phyloP scores from a whole-genome alignment of 2,797 vertebrate genomes.

The Novumbra hubbsi region DNA sequence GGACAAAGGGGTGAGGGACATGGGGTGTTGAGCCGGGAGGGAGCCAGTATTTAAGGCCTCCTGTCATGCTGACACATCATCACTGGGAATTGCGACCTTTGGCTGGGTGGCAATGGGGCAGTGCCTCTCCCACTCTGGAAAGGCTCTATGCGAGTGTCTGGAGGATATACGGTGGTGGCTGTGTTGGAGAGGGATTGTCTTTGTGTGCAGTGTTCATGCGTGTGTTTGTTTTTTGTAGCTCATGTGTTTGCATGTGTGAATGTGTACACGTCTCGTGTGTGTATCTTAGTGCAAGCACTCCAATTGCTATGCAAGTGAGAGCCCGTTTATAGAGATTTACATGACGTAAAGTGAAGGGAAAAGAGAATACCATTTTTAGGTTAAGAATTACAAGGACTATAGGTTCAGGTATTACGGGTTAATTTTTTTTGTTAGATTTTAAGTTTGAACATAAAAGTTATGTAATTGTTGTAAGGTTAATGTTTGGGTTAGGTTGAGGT shows the following conservation, averaged over 20 bases:
- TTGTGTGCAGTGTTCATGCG: neutral
- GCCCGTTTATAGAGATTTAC: too few species aligned
- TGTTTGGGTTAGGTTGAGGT: too few species aligned
- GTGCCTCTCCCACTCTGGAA: constrained; percentile 36
- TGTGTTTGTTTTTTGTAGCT: constrained; percentile 4
- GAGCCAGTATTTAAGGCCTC: constrained; percentile 63
- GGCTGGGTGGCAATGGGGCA: constrained; percentile 29
- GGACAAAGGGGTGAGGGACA: neutral
- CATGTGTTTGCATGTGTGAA: constrained; percentile 1
- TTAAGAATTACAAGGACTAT: too few species aligned
- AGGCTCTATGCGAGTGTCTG: constrained; percentile 22
- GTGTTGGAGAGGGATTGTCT: neutral
- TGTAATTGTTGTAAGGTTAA: too few species aligned
- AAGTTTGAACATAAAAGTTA: too few species aligned
- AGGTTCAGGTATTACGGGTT: too few species aligned
- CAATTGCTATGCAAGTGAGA: too few species aligned
- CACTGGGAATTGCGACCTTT: constrained; percentile 70
- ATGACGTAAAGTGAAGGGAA: too few species aligned
- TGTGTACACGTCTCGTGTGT: constrained; percentile 12
- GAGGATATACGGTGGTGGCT: neutral
- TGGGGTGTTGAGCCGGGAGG: constrained; percentile 3
- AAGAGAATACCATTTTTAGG: too few species aligned
- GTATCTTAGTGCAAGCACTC: neutral
- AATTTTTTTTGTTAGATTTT: too few species aligned
- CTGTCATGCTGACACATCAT: constrained; percentile 67